Conservation (phyloP, 2,888 invertebrate genomes). For the Volucella inanis region DNA sequence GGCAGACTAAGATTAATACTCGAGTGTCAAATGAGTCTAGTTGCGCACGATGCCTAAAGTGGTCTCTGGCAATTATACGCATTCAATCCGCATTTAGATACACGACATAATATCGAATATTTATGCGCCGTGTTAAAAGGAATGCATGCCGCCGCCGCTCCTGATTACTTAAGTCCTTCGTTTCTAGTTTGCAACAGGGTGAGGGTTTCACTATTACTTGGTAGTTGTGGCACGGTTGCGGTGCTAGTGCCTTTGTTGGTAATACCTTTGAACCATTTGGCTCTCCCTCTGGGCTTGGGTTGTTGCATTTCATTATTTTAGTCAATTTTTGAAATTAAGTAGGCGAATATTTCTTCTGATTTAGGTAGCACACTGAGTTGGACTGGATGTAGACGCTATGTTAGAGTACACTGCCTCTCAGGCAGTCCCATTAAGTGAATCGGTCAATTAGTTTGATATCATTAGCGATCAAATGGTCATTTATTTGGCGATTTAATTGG, state of each 20-base stretch:
- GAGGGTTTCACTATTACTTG: background rate
- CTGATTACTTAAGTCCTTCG: constrained; percentile 66
- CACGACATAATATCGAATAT: constrained; percentile 75
- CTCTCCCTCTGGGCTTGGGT: constrained; percentile 30
- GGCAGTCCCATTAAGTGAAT: constrained; percentile 69
- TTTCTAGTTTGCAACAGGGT: constrained; percentile 26
- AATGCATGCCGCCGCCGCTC: constrained; percentile 72
- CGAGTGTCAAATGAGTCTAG: constrained; percentile 73
- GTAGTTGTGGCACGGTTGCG: background rate
- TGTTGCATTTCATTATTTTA: constrained; percentile 61
- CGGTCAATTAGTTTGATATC: constrained; percentile 72
- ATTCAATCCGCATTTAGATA: constrained; percentile 74
- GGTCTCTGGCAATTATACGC: constrained; percentile 72
- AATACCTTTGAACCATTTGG: constrained; percentile 43
- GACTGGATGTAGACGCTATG: constrained; percentile 20
- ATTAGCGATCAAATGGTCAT: constrained; percentile 71
- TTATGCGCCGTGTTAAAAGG: constrained; percentile 74
- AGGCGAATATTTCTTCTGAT: constrained; percentile 53
- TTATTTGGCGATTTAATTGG: constrained; percentile 73
- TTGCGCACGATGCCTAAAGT: constrained; percentile 72
- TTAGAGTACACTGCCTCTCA: constrained; percentile 42
- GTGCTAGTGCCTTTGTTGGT: constrained; percentile 52
- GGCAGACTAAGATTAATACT: constrained; percentile 72
- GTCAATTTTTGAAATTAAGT: constrained; percentile 61
- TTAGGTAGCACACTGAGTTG: constrained; percentile 2